Conservation (phyloP, 2,797 vertebrate genomes). For the Mionectes olivaceus region DNA sequence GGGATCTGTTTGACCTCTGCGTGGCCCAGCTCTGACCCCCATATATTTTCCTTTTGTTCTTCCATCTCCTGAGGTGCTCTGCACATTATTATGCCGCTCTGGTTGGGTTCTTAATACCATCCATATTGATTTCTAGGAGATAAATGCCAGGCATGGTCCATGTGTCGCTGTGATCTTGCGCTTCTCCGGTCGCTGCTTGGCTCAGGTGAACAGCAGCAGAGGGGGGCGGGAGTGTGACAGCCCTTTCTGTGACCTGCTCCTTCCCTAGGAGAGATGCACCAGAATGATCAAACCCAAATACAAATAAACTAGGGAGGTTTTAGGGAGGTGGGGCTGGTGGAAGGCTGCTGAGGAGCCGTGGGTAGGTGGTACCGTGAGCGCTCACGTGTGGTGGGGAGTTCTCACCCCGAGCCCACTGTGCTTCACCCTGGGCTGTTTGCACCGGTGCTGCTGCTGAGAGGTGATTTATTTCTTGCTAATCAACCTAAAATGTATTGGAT, state of each 20-base stretch:
- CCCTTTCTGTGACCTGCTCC: neutral
- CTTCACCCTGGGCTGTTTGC: neutral
- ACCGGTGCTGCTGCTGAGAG: neutral
- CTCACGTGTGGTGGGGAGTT: rapidly evolving
- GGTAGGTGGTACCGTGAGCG: rapidly evolving
- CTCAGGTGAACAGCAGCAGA: neutral
- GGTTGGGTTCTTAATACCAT: neutral
- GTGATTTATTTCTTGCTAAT: neutral
- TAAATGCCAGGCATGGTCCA: neutral
- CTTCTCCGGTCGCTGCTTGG: neutral
- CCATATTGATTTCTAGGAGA: neutral
- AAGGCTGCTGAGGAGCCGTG: rapidly evolving
- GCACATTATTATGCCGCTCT: neutral
- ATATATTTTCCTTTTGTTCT: neutral
- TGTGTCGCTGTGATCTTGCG: neutral
- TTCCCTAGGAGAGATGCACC: neutral
- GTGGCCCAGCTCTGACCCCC: neutral
- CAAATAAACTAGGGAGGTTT: neutral
- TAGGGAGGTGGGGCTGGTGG: neutral
- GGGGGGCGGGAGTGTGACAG: neutral
- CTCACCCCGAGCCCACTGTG: neutral
- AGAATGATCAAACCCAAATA: neutral
- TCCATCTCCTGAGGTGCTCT: neutral
- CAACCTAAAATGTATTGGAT: neutral
- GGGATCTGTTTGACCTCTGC: neutral